Conservation (phyloP, 1,140 invertebrate species). For the Psix sp. region DNA sequence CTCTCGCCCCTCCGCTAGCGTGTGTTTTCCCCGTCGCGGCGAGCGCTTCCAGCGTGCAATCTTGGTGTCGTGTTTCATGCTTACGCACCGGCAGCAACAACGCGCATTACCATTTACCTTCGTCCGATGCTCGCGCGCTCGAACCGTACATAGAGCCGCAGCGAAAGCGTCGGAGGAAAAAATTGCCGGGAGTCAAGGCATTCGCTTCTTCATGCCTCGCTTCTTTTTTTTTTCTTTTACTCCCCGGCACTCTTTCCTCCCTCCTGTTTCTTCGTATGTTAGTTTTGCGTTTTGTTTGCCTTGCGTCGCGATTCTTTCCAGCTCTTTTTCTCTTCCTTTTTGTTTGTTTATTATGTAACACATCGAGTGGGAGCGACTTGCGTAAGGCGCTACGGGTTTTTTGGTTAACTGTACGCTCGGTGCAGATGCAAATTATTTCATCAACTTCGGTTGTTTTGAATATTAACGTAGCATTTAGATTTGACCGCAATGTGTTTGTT, state of each 20-base stretch:
- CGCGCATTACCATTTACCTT: constrained; percentile 48
- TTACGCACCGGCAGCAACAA: constrained; percentile 55
- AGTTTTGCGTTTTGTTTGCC: no score
- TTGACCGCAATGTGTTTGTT: no score
- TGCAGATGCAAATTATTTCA: no score
- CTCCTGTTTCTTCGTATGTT: no score
- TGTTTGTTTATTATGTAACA: neutral
- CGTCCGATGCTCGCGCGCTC: constrained; percentile 47
- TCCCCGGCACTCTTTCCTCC: no score
- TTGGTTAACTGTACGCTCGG: no score
- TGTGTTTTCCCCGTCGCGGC: constrained; percentile 9
- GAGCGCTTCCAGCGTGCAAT: constrained; percentile 33
- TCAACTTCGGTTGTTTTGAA: no score
- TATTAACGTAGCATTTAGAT: no score
- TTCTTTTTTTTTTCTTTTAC: constrained; percentile 1
- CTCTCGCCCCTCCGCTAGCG: no score
- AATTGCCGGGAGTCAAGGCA: constrained; percentile 24
- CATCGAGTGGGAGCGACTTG: neutral
- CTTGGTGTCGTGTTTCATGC: constrained; percentile 73
- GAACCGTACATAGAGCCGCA: constrained; percentile 52
- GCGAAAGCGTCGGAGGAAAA: neutral
- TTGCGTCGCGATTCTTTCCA: no score
- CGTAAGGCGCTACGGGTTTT: constrained; percentile 2
- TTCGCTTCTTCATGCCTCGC: constrained; percentile 31
- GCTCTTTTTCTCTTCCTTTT: no score